These are phyloP conservation scores for Gymnocypris eckloni DNA, from an alignment of 2,797 vertebrate genomes.

Conservation along the genomic window DNA sequence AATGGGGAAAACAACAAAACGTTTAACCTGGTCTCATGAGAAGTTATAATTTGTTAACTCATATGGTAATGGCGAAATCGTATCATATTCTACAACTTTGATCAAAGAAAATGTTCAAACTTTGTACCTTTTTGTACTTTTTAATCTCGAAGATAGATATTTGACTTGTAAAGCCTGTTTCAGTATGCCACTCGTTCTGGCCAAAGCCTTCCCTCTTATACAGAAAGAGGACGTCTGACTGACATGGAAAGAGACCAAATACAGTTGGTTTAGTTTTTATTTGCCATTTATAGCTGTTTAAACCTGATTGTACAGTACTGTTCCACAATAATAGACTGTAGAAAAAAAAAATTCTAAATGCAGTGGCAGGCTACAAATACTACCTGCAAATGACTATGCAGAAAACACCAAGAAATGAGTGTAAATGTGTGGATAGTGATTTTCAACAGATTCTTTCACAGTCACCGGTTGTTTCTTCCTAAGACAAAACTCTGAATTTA, in stretches of 20 bases:
- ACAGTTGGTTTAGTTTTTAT: not conserved
- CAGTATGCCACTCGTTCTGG: not conserved
- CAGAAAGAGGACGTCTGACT: not conserved
- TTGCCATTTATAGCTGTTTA: not conserved
- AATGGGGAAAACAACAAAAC: not conserved
- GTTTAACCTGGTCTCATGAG: too few relatives aligned
- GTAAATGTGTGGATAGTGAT: slow-evolving; percentile 6
- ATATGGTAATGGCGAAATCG: not conserved
- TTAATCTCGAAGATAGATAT: not conserved
- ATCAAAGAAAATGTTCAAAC: not conserved
- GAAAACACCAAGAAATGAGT: slow-evolving; percentile 13
- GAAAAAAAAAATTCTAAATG: not conserved
- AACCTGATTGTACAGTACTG: slow-evolving; percentile 7
- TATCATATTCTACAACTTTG: not conserved
- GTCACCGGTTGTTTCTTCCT: not conserved
- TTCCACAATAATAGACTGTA: not conserved
- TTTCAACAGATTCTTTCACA: slow-evolving; percentile 3
- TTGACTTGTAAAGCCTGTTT: not conserved
- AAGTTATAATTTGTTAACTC: not conserved
- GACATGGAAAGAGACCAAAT: not conserved
- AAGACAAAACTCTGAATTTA: not conserved
- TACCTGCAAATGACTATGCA: slow-evolving; percentile 21
- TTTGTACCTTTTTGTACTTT: not conserved
- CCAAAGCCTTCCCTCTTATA: not conserved
- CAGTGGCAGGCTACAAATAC: slow-evolving; percentile 17